These are phyloP conservation scores for Poeciliopsis prolifica DNA, from an alignment of 2,113 vertebrate species.

Conservation along the genomic window DNA sequence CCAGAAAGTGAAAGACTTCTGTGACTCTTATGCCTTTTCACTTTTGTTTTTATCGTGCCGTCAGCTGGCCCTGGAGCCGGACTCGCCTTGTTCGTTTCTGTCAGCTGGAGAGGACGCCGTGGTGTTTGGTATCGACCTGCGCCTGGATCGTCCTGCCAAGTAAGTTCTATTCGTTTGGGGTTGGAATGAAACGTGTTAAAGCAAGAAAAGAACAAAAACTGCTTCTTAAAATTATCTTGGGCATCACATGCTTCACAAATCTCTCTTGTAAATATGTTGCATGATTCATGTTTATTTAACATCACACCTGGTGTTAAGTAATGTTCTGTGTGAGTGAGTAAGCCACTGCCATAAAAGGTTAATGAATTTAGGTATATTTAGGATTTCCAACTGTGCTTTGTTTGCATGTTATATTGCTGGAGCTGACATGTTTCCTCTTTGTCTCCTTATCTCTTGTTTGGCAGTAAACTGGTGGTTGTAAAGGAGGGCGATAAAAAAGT, in stretches of 20 bases:
- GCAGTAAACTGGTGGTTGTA: constrained; percentile 92
- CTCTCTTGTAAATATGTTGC: neutral
- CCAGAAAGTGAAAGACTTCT: neutral
- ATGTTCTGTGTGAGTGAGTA: too few relatives aligned
- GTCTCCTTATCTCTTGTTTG: constrained; percentile 26
- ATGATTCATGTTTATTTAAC: neutral
- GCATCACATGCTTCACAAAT: too few relatives aligned
- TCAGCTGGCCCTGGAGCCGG: constrained; percentile 94
- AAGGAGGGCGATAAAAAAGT: constrained; percentile 98
- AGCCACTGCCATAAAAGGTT: too few relatives aligned
- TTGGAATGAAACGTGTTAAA: neutral
- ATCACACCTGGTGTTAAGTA: too few relatives aligned
- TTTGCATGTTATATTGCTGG: neutral
- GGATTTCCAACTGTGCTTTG: too few relatives aligned
- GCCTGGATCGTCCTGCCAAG: constrained; percentile 91
- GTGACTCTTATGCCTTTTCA: neutral
- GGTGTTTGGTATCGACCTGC: constrained; percentile 93
- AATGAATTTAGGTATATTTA: too few relatives aligned
- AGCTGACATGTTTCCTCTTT: constrained; percentile 7
- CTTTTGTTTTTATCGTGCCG: constrained; percentile 5
- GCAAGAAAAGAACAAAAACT: neutral
- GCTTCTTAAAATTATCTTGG: neutral
- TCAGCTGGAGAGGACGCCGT: constrained; percentile 97
- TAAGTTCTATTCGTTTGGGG: constrained; percentile 73
- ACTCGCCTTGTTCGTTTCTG: constrained; percentile 95